Percentiles rank a stretch among this genome's conserved stretches.
Conservation (phyloP, 2,888 invertebrate species). For the Eurytoma californica region DNA sequence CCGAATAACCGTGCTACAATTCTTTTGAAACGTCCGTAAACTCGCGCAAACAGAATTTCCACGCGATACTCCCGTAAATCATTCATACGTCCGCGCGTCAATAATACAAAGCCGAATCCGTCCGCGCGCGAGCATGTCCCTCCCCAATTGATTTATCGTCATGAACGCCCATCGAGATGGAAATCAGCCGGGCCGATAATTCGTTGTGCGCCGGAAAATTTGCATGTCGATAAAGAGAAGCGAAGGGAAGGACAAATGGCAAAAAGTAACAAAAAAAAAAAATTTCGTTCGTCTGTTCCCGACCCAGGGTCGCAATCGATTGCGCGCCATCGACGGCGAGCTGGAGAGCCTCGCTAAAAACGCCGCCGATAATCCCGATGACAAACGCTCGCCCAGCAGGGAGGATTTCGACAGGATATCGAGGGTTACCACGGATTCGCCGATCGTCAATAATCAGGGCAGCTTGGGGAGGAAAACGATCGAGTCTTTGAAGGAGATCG, state of each 20-base stretch:
- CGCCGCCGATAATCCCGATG: slow-evolving; percentile 65
- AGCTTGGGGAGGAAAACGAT: slow-evolving; percentile 86
- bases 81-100: no score
- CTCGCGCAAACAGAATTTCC: no score
- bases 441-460: slow-evolving; percentile 80
- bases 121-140: no score
- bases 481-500: slow-evolving; percentile 92
- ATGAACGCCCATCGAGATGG: not conserved
- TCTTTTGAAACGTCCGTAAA: no score
- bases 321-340: slow-evolving; percentile 82
- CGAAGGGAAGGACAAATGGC: not conserved
- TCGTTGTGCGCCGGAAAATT: not conserved
- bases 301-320: slow-evolving; percentile 78
- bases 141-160: not conserved
- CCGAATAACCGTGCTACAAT: no score
- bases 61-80: no score
- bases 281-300: slow-evolving; percentile 19
- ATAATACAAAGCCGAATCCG: no score
- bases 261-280: not conserved
- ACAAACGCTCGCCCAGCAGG: slow-evolving; percentile 82
- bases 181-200: slow-evolving; percentile 6
- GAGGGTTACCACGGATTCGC: slow-evolving; percentile 90
- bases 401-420: slow-evolving; percentile 92
- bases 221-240: not conserved
- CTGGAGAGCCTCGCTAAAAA: slow-evolving; percentile 75